phyloP scores from a whole-genome alignment of 2,797 vertebrate genomes.

The Lophius americanus region DNA sequence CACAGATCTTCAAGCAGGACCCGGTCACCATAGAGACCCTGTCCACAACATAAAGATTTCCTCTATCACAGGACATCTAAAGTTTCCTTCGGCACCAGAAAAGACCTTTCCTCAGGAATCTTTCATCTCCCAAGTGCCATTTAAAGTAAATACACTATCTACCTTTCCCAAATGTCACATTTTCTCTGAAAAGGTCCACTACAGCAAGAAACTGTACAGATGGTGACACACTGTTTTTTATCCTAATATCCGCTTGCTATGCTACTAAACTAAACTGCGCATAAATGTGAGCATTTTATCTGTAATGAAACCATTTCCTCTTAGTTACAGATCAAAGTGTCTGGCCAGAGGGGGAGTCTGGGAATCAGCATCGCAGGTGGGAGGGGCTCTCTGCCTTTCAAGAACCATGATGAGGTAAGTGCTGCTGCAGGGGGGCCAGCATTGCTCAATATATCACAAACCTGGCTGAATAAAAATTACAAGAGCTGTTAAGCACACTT shows the following conservation, averaged over 20 bases:
- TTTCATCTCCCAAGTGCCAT: slow-evolving; percentile 69
- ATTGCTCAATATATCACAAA: slow-evolving; percentile 3
- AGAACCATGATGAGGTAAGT: slow-evolving; percentile 87
- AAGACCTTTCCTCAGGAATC: slow-evolving; percentile 53
- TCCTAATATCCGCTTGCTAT: background rate
- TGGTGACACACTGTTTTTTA: background rate
- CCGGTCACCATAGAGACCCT: slow-evolving; percentile 55
- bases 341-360: slow-evolving; percentile 83
- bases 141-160: slow-evolving; percentile 75
- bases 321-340: slow-evolving; percentile 90
- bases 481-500: background rate
- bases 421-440: background rate
- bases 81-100: slow-evolving; percentile 37
- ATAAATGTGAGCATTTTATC: background rate
- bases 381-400: slow-evolving; percentile 87
- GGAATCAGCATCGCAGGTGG: slow-evolving; percentile 91
- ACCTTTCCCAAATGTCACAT: slow-evolving; percentile 27
- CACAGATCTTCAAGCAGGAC: slow-evolving; percentile 36
- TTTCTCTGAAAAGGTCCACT: slow-evolving; percentile 6
- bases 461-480: background rate
- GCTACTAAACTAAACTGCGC: background rate
- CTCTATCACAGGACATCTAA: slow-evolving; percentile 24
- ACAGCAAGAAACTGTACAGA: background rate
- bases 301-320: slow-evolving; percentile 48
- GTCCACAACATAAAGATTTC: slow-evolving; percentile 28